Evolutionary conservation across 2,113 vertebrate genomes (phyloP).

Genomic region (Sisor rabdophorus): DNA sequence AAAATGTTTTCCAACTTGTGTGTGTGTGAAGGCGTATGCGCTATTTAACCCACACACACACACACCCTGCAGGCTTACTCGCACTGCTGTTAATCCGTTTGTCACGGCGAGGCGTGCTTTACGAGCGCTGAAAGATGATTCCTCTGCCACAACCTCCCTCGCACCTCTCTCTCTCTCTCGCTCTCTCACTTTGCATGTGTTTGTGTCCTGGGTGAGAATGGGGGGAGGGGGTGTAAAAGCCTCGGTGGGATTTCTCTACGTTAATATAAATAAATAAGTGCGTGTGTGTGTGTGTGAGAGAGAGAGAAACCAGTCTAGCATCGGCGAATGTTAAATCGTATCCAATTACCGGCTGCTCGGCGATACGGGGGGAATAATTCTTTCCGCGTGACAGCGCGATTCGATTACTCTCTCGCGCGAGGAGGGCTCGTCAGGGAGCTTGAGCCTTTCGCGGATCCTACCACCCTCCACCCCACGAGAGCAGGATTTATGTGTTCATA

Average conservation of each 20-base stretch:
- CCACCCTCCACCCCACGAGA: background rate
- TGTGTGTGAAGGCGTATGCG: background rate
- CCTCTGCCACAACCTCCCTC: conserved; percentile 35
- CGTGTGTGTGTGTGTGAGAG: conserved; percentile 34
- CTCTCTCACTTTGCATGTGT: conserved; percentile 11
- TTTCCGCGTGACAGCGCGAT: conserved; percentile 56
- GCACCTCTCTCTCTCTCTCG: background rate
- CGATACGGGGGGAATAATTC: conserved; percentile 57
- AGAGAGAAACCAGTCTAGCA: conserved; percentile 46
- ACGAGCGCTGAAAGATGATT: conserved; percentile 56
- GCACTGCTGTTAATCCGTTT: conserved; percentile 50
- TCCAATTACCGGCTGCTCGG: conserved; percentile 57
- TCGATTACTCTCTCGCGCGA: conserved; percentile 52
- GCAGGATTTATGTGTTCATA: conserved; percentile 48
- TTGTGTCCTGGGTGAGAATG: conserved; percentile 15
- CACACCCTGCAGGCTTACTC: conserved; percentile 6
- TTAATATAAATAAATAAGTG: conserved; percentile 44
- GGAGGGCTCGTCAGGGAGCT: conserved; percentile 31
- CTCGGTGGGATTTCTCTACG: conserved; percentile 21
- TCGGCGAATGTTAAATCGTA: conserved; percentile 57
- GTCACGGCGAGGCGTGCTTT: conserved; percentile 52
- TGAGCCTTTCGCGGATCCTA: conserved; percentile 5
- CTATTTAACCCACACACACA: background rate
- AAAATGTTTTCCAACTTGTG: conserved; percentile 46
- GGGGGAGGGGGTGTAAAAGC: conserved; percentile 22